Evolutionary conservation across 2,888 invertebrate genomes (phyloP).

Genomic region (Linnaemya tessellans): DNA sequence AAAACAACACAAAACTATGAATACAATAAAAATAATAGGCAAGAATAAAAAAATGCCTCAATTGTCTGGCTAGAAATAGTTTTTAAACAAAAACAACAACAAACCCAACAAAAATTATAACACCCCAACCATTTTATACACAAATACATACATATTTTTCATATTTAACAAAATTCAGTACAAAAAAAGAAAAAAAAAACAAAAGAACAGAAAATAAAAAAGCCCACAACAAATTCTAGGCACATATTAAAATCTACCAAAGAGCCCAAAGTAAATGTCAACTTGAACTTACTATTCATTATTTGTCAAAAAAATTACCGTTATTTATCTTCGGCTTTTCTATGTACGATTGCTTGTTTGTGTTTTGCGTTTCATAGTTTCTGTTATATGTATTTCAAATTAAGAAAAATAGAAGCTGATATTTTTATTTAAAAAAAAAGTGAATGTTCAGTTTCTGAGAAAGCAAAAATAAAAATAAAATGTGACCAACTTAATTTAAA

Average conservation of each 20-base stretch:
- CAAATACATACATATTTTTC: slow-evolving; percentile 28
- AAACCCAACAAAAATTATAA: neutral
- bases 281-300: slow-evolving; percentile 50
- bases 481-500: slow-evolving; percentile 18
- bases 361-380: neutral
- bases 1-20: slow-evolving; percentile 9
- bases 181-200: neutral
- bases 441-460: slow-evolving; percentile 1
- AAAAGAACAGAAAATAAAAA: neutral
- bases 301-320: slow-evolving; percentile 50
- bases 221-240: slow-evolving; percentile 17
- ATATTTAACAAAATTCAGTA: slow-evolving; percentile 3
- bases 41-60: slow-evolving; percentile 12
- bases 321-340: slow-evolving; percentile 54
- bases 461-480: neutral
- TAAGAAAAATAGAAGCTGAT: slow-evolving; percentile 21
- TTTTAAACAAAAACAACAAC: slow-evolving; percentile 40
- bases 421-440: slow-evolving; percentile 42
- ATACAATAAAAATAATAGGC: slow-evolving; percentile 17
- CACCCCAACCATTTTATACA: slow-evolving; percentile 24
- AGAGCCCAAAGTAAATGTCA: slow-evolving; percentile 62
- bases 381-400: slow-evolving; percentile 9
- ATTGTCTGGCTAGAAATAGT: slow-evolving; percentile 63
- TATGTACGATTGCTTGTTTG: neutral
- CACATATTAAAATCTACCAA: slow-evolving; percentile 8